Percentiles rank a stretch among this genome's conserved stretches.
Evolutionary conservation across 2,888 invertebrate species (phyloP).

Genomic region (Tuta absoluta): DNA sequence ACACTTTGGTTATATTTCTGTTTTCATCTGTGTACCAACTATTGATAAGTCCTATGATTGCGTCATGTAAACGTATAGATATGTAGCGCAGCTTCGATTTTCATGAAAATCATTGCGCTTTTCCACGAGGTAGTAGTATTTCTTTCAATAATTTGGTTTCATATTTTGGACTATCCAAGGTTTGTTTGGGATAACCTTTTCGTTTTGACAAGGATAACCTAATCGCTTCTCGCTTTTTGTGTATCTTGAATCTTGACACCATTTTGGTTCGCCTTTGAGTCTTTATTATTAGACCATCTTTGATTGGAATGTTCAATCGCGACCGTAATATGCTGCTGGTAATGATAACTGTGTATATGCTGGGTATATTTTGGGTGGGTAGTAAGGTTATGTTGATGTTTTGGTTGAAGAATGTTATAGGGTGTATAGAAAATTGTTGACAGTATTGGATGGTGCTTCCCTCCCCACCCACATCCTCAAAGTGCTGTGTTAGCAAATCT

Average conservation of each 20-base stretch:
- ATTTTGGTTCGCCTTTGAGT: constrained; percentile 70
- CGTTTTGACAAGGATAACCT: constrained; percentile 75
- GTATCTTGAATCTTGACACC: constrained; percentile 60
- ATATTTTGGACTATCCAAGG: constrained; percentile 35
- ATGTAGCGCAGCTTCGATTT: constrained; percentile 50
- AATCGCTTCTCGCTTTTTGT: constrained; percentile 48
- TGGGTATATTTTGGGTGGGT: constrained; percentile 10
- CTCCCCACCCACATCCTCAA: neutral
- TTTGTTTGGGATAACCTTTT: constrained; percentile 62
- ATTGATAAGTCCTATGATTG: constrained; percentile 73
- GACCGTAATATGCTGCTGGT: constrained; percentile 16
- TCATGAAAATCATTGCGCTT: constrained; percentile 39
- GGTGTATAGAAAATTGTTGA: constrained; percentile 41
- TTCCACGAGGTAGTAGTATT: constrained; percentile 30
- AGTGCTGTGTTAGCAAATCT: neutral
- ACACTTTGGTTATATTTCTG: constrained; percentile 71
- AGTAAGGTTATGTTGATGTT: constrained; percentile 81
- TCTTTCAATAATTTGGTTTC: constrained; percentile 26
- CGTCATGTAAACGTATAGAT: constrained; percentile 75
- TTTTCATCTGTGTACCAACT: constrained; percentile 69
- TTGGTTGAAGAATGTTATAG: constrained; percentile 59
- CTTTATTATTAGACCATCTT: constrained; percentile 49
- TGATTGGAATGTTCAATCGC: constrained; percentile 24
- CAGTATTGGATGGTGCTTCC: constrained; percentile 29
- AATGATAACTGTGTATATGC: constrained; percentile 3